A percentile compares a stretch with the other conserved stretches of the same genome.
phyloP scores from a whole-genome alignment of 2,113 vertebrate species.

The Prionailurus bengalensis region DNA sequence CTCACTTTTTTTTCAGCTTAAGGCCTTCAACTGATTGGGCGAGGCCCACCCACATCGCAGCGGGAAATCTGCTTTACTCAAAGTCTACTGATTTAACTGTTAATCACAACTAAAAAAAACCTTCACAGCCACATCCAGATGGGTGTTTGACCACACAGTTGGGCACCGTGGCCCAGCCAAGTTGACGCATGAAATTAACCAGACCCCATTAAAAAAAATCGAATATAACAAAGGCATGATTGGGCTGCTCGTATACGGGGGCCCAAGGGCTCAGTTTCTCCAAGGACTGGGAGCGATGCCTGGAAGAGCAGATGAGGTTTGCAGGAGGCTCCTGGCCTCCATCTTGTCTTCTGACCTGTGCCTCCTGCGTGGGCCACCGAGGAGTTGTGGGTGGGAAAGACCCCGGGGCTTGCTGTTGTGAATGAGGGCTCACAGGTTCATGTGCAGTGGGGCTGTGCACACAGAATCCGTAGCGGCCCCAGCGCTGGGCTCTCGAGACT shows the following conservation, averaged over 20 bases:
- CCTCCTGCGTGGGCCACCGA: not conserved
- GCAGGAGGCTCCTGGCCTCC: not conserved
- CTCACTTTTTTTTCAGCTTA: too few relatives aligned
- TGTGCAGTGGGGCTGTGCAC: fast-evolving
- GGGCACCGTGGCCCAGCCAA: not conserved
- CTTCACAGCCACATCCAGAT: not conserved
- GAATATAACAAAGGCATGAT: not conserved
- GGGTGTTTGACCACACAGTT: not conserved
- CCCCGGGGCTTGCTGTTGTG: not conserved
- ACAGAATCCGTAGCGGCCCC: fast-evolving
- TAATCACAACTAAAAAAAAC: not conserved
- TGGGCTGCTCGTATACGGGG: fast-evolving
- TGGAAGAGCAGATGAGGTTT: not conserved
- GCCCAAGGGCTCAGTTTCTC: not conserved
- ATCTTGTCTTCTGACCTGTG: not conserved
- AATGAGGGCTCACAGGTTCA: not conserved
- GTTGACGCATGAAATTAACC: not conserved
- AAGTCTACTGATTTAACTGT: not conserved
- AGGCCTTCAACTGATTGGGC: not conserved
- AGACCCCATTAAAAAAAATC: not conserved
- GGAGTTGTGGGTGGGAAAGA: not conserved
- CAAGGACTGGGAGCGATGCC: not conserved
- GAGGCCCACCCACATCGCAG: not conserved
- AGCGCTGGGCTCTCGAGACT: not conserved
- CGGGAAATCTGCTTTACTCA: not conserved